These are phyloP conservation scores for Martes martes DNA, from an alignment of 2,113 vertebrate species.

Conservation along the genomic window DNA sequence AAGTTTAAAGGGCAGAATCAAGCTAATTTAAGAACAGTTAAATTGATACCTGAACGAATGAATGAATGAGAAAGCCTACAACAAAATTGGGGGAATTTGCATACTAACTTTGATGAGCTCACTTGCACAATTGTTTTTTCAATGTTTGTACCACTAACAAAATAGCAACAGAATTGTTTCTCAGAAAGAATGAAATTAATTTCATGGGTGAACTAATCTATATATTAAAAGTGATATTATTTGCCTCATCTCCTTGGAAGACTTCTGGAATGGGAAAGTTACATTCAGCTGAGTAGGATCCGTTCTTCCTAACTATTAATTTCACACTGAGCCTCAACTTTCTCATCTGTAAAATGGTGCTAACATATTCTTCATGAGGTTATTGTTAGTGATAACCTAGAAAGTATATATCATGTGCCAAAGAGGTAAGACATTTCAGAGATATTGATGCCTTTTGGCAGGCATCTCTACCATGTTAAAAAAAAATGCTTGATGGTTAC, in stretches of 20 bases:
- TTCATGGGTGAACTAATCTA: background rate
- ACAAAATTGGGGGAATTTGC: background rate
- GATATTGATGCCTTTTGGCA: background rate
- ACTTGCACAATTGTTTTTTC: background rate
- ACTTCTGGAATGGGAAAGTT: background rate
- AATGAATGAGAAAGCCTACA: background rate
- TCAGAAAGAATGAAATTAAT: background rate
- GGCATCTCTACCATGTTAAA: background rate
- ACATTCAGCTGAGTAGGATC: background rate
- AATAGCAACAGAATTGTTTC: background rate
- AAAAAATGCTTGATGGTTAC: background rate
- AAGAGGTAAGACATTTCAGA: background rate
- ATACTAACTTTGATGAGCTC: background rate
- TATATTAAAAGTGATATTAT: background rate
- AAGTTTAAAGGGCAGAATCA: background rate
- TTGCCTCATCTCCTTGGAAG: background rate
- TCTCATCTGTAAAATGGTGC: background rate
- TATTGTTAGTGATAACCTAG: background rate
- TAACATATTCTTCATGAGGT: background rate
- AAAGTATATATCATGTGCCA: background rate
- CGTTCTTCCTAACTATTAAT: background rate
- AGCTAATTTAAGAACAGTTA: background rate
- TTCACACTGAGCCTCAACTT: background rate
- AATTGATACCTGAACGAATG: background rate
- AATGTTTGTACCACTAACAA: background rate